Evolutionary conservation across 2,113 vertebrate species (phyloP), one percentile per base, ranked within the genome.

Genomic region (Chlamydotis undulata): DNA sequence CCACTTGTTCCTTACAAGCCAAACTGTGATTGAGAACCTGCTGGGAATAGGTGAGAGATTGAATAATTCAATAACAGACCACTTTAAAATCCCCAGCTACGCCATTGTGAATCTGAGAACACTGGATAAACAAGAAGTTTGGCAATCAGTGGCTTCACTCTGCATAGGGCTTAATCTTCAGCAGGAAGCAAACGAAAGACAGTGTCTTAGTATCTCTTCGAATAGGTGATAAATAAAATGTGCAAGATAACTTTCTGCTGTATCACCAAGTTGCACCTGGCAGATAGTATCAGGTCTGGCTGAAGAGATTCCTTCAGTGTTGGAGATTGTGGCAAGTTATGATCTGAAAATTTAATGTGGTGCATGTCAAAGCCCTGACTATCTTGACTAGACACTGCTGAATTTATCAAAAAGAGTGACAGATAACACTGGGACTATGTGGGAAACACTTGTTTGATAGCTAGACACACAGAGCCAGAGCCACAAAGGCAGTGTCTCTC

Each of bases 81-180:
- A 71, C 55, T 73, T 94, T 61, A 80, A 77, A 93, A 89, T 91
- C 68, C 85, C 59, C 56, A 78, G 49, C 21, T 41, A 69, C 39
- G 71, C 37, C 43, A 43, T 89, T 87, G 71, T 37, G 65, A 81
- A 78, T 84, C 57, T 59, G 57, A 88, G 80, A 85, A 89, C n/a
- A 64, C 2, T 59, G 57, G 63, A 59, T 91, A 96, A 96, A 61
- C 60, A 89, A 82, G 53, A 57, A 92, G 6, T 65, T 74, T 81
- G 83, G 50, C 73, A 93, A 11, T 88, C 83, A 90, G 50, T 85
- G 68, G 3, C 67, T 93, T 93, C 50, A 89, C 26, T 33, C 56
- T 95, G 88, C 45, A n/a, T 5, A 76, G 74, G 45, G 14, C 33
- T 93, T 91, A 93, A 93, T 95, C 73, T 97, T 95, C 59, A 83